Base-by-base conservation (phyloP, 1,140 invertebrate species). In the Calosoma granatense region DNA sequence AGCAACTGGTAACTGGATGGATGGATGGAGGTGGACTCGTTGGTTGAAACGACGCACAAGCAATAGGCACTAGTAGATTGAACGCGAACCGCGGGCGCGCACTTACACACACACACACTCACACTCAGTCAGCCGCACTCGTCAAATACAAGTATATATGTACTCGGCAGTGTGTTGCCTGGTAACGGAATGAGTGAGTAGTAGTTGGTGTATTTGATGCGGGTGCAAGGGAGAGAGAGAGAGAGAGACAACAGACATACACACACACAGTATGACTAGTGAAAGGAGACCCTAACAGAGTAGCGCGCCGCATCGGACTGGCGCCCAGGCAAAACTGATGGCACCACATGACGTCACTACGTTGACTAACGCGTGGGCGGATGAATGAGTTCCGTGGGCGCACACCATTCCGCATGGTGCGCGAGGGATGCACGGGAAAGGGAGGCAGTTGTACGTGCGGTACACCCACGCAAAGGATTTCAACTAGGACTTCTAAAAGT, bases 1-100 rank as follows among this genome's bases (percentile, higher is more conserved):
- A 47, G 41, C 41, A 47, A 47, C 41, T 47, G 41, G 41, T 47
- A 47, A 47, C 41, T 47, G 41, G 41, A 47, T 11, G 41, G 6
- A 14, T 14, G 14, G 14, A 30, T 14, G 4, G 26, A 30, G 4
- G 4, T 30, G 26, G 26, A 6, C 14, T 14, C 14, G 26, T 14
- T 30, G 26, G 4, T 30, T 6, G 26, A 6, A 11, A 6, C 6
- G 41, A 47, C 41, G 41, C 15, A 17, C 17, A 47, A 47, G 17
- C 15, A 17, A 17, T 17, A 47, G 41, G 41, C 41, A 17, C 41
- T 47, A 17, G 26, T 36, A 36, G 6, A 36, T 36, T 6, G 26
- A 36, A 36, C 26, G 26, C 6, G 26, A n/a, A 36, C 6, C 26
- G 26, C 26, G 26, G n/a, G n/a, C 26, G n/a, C 6, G 26, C 26